Base-by-base conservation (phyloP, 2,888 invertebrate genomes). In the Cetonia aurata region DNA sequence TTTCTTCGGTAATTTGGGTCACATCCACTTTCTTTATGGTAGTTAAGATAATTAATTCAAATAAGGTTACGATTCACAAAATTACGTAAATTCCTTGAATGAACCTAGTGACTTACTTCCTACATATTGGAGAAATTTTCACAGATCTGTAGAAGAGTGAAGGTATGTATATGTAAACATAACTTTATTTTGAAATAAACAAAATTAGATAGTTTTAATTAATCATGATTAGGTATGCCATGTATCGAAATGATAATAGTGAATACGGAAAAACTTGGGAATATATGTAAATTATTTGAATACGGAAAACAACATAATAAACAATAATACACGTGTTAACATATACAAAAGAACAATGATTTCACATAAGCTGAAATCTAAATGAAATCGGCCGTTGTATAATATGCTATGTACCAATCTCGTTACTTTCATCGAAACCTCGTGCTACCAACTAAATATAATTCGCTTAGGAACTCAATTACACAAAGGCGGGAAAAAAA, bases 11-110 rank as follows among this genome's bases (percentile, higher is more conserved):
- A 37, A 37, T 37, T 6, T 37, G 10, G 37, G 53, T 8, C 37
- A 10, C 10, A 59, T 42, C 17, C 19, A 44, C 44, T 59, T 42
- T 59, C 17, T 44, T 17, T 3, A 12, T 12, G 17, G 19, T 44
- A 17, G 41, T 12, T 10, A 10, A 42, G 6, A n/a, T n/a, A 42
- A 25, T 42, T 59, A 59, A 44, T 25, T 59, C 25, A 50, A 17
- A 19, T 12, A 44, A 42, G 25, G 19, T 19, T 19, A 12, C 12
- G 25, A 3, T 25, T 25, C 4, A 4, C 25, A 25, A 19, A 33
- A 59, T 59, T 59, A 59, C 42, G 59, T 59, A 59, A 59, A 42
- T 59, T 9, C 9, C 6, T 37, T 37, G 9, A 37, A 6, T 8
- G 10, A 50, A 19, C 10, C 15, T 15, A 50, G 15, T 44, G 17